These are phyloP conservation scores for Nannobrachium achirus DNA, from an alignment of 2,113 vertebrate genomes.

Conservation along the genomic window DNA sequence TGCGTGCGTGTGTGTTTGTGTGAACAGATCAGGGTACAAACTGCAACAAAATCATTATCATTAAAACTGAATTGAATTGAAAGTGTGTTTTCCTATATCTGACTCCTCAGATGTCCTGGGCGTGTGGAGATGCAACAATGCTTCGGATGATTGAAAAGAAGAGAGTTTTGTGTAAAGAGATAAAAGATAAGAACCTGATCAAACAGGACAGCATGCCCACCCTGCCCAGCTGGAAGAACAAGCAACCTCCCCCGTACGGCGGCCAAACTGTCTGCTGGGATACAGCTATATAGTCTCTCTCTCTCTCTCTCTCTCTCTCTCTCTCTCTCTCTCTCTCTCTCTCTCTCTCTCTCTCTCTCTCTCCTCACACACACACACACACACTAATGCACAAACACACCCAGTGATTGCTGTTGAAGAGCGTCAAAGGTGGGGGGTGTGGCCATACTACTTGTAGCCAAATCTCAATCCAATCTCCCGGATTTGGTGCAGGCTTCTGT, in stretches of 20 bases:
- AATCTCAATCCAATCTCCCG: slow-evolving; percentile 12
- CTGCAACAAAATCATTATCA: neutral
- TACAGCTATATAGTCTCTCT: slow-evolving; percentile 49
- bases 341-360: neutral
- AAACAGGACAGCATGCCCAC: slow-evolving; percentile 98
- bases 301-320: neutral
- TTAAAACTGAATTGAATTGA: neutral
- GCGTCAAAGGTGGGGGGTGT: slow-evolving; percentile 3
- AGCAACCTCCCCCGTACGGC: slow-evolving; percentile 88
- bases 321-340: neutral
- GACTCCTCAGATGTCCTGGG: slow-evolving; percentile 90
- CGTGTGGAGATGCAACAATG: slow-evolving; percentile 94
- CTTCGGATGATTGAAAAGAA: slow-evolving; percentile 98
- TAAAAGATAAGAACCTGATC: slow-evolving; percentile 94
- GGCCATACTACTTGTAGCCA: slow-evolving; percentile 28
- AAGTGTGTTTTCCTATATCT: neutral
- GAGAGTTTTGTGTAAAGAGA: slow-evolving; percentile 93
- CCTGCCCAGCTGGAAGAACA: slow-evolving; percentile 95
- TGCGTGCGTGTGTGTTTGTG: neutral
- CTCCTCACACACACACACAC: neutral
- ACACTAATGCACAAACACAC: slow-evolving; percentile 6
- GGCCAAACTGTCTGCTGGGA: slow-evolving; percentile 94
- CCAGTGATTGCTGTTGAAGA: too few species aligned
- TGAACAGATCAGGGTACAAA: too few species aligned
- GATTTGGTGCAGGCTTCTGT: slow-evolving; percentile 56